Percentiles rank a stretch among this genome's conserved stretches.
Evolutionary conservation across 2,888 invertebrate genomes (phyloP).

Genomic region (Spatulosminthurus flaviceps): DNA sequence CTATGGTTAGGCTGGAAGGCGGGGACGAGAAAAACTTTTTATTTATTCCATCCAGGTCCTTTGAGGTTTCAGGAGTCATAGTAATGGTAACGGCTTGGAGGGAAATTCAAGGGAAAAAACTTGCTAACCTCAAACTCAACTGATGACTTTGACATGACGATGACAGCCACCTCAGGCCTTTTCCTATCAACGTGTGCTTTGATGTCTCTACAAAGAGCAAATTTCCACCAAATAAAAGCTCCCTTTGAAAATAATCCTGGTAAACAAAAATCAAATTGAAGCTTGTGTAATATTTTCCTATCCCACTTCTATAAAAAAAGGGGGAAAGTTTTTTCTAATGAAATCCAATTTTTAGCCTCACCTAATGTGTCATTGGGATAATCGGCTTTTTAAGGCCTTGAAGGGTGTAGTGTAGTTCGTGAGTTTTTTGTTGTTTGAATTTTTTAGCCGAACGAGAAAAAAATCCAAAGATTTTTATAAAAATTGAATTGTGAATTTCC

Average conservation of each 20-base stretch:
- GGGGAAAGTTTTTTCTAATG: too few species aligned
- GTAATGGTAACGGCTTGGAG: neutral
- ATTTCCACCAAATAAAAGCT: neutral
- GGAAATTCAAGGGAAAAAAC: neutral
- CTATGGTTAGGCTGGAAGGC: too few species aligned
- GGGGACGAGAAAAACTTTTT: neutral
- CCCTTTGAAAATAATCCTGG: conserved; percentile 19
- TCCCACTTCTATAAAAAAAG: too few species aligned
- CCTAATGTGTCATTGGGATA: too few species aligned
- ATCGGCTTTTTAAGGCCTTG: too few species aligned
- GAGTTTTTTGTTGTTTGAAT: too few species aligned
- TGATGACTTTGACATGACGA: conserved; percentile 47
- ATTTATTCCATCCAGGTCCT: neutral
- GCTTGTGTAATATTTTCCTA: too few species aligned
- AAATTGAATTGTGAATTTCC: conserved; percentile 27
- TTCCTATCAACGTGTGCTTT: conserved; percentile 23
- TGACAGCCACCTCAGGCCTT: conserved; percentile 37
- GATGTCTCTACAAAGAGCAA: conserved; percentile 12
- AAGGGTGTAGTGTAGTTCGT: too few species aligned
- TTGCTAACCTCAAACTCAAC: too few species aligned
- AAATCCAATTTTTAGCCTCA: too few species aligned
- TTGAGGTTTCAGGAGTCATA: neutral
- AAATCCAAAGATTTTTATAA: neutral
- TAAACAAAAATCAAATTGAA: neutral
- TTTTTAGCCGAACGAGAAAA: too few species aligned